phyloP scores from a whole-genome alignment of 2,797 vertebrate species.

The Astyanax mexicanus region DNA sequence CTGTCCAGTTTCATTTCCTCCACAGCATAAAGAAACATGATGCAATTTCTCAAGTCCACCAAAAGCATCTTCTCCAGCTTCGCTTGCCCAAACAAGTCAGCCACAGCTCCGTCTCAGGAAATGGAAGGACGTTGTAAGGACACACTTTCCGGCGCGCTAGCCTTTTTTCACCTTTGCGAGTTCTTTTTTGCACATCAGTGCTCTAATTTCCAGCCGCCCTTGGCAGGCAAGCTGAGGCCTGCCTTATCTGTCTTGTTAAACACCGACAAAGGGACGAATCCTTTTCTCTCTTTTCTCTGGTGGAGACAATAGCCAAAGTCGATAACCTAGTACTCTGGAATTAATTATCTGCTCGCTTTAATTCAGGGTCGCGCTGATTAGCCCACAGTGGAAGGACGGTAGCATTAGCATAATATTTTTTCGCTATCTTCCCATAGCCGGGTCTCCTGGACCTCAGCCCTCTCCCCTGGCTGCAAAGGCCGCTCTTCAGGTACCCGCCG shows the following conservation, averaged over 20 bases:
- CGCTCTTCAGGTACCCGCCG: conserved; percentile 76
- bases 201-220: conserved; percentile 63
- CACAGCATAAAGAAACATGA: conserved; percentile 29
- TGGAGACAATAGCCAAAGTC: conserved; percentile 79
- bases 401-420: conserved; percentile 87
- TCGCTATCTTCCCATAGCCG: conserved; percentile 76
- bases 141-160: conserved; percentile 39
- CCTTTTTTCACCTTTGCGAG: conserved; percentile 47
- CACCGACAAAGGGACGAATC: conserved; percentile 63
- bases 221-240: conserved; percentile 57
- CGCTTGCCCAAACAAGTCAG: conserved; percentile 57
- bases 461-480: conserved; percentile 47
- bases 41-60: conserved; percentile 19
- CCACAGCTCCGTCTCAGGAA: conserved; percentile 35
- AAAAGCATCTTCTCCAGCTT: conserved; percentile 6
- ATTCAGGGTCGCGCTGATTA: conserved; percentile 82
- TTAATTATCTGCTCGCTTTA: conserved; percentile 86
- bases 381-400: conserved; percentile 78
- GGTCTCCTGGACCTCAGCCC: conserved; percentile 78
- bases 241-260: conserved; percentile 70
- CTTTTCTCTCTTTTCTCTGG: conserved; percentile 64
- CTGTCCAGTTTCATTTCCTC: conserved; percentile 1
- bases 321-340: conserved; percentile 83
- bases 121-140: conserved; percentile 52
- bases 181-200: conserved; percentile 50